phyloP scores from a whole-genome alignment of 2,797 vertebrate genomes.

The Syngnathus acus region DNA sequence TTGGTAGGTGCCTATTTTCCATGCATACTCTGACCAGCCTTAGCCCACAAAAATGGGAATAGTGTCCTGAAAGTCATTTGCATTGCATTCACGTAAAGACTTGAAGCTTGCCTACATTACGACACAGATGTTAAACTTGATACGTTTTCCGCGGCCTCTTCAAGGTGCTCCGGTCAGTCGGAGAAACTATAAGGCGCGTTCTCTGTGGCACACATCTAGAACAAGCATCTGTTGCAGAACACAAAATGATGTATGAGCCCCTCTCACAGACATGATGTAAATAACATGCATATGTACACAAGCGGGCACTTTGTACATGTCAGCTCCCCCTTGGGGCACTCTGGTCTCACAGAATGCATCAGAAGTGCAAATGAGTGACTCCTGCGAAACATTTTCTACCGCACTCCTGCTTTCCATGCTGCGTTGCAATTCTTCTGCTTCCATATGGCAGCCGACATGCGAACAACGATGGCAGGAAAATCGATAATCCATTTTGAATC shows the following conservation, averaged over 20 bases:
- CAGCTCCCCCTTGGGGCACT: constrained; percentile 26
- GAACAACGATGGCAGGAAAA: constrained; percentile 45
- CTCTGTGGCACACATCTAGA: constrained; percentile 31
- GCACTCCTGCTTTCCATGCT: constrained; percentile 14
- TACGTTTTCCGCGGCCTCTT: neutral
- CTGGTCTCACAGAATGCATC: constrained; percentile 39
- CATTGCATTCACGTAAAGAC: neutral
- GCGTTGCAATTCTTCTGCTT: constrained; percentile 11
- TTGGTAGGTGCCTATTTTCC: neutral
- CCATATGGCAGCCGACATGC: constrained; percentile 13
- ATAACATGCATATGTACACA: constrained; percentile 48
- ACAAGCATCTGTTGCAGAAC: constrained; percentile 41
- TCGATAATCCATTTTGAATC: constrained; percentile 53
- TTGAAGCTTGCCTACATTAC: neutral
- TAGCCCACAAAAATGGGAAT: neutral
- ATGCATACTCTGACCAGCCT: neutral
- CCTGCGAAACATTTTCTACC: constrained; percentile 2
- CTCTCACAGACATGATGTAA: constrained; percentile 43
- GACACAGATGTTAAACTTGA: constrained; percentile 1
- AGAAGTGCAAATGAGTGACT: constrained; percentile 25
- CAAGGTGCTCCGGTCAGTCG: constrained; percentile 2
- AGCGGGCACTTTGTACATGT: constrained; percentile 29
- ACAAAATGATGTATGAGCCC: constrained; percentile 46
- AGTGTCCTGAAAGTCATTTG: neutral
- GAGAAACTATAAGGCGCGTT: constrained; percentile 40